These are phyloP conservation scores for Tragelaphus buxtoni DNA, from an alignment of 2,113 vertebrate genomes.

Conservation along the genomic window DNA sequence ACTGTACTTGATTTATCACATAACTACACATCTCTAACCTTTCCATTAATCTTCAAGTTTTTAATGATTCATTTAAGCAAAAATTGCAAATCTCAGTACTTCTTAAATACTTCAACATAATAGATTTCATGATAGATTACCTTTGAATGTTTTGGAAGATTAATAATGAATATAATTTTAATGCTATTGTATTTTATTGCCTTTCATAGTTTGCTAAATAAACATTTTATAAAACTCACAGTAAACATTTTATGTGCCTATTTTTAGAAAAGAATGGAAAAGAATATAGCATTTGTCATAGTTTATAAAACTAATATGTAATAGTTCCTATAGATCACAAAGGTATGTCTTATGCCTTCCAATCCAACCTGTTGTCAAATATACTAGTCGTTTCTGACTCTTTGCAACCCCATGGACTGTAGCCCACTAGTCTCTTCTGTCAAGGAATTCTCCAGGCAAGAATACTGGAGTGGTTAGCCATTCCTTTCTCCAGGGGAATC, in stretches of 20 bases:
- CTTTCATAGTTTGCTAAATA: not conserved
- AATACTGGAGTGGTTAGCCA: not conserved
- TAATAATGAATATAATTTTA: not conserved
- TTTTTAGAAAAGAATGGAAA: not conserved
- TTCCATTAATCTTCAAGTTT: not conserved
- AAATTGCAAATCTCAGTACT: not conserved
- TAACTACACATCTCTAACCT: not conserved
- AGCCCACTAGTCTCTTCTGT: not conserved
- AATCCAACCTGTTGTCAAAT: not conserved
- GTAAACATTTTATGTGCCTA: not conserved
- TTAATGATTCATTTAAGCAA: not conserved
- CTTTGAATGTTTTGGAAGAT: not conserved
- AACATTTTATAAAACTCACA: not conserved
- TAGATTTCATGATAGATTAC: not conserved
- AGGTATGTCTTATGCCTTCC: not conserved
- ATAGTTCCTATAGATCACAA: not conserved
- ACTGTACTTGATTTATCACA: not conserved
- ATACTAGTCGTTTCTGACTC: not conserved
- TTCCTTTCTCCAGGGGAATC: not conserved
- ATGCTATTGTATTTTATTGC: not conserved
- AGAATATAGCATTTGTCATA: not conserved
- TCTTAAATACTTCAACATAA: not conserved
- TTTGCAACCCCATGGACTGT: rapidly evolving
- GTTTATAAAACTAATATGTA: not conserved
- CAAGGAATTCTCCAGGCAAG: not conserved